Evolutionary conservation across 2,113 vertebrate genomes (phyloP), one percentile per base, ranked within the genome.

Genomic region (Pyxicephalus adspersus): DNA sequence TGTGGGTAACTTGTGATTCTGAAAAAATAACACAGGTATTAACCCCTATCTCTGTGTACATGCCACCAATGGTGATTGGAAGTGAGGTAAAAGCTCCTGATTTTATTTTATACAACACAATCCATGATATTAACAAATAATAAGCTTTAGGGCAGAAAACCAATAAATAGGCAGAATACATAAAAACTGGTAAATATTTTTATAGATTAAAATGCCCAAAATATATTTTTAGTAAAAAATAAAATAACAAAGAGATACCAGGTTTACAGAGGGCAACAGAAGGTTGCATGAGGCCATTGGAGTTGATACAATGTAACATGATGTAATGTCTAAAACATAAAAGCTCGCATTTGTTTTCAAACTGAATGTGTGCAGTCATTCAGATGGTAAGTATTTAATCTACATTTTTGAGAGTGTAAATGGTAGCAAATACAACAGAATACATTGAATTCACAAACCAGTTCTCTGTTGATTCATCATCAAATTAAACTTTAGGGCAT

Each of bases 301-400:
- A 77, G 74, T 52, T 77, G 74, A 64, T 63, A 60, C 60, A 76
- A 76, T 60, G 74, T 76, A 76, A 77, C 45, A 77, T 77, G 74
- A 64, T 63, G 61, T 61, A 64, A 77, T 64, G 60, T 77, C 60
- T 77, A 77, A 76, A 77, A 64, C 61, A 77, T 63, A 54, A 77
- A 77, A 64, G 60, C 60, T 77, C 52, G 61, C 45, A 77, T 52
- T 77, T 54, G 61, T 76, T 76, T 76, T 51, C 29, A 51, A 45
- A 76, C 23, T 34, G 71, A 74, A 74, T 76, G 61, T 61, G 74
- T 77, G 29, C 74, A 50, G 45, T 76, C 73, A 76, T 63, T 76
- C 73, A 76, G 57, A 76, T 58, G n/a, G 22, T 63, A 50, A 63
- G 58, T 63, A 76, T 63, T 76, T 76, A 50, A 63, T 50, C 58